These are phyloP conservation scores for Sinotaia quadrata DNA, from an alignment of 2,888 invertebrate species.

Conservation along the genomic window DNA sequence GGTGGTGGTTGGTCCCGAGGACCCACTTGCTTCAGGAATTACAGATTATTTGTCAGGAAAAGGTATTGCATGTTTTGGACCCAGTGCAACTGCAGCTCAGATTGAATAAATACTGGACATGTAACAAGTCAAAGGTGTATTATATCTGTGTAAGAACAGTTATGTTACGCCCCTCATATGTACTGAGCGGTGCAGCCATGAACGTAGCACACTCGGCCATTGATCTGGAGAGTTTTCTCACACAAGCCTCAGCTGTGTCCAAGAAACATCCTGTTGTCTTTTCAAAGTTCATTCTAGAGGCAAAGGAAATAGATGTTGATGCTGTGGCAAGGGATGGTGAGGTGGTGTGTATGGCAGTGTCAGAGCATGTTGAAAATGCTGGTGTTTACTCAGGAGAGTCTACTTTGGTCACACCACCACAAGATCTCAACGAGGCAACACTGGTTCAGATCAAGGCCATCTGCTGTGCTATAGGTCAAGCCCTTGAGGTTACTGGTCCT, in stretches of 20 bases:
- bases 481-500: conserved; percentile 87
- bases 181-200: conserved; percentile 99
- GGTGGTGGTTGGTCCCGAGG: conserved; percentile 95
- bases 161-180: conserved; percentile 99
- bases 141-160: too few species aligned
- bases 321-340: conserved; percentile 96
- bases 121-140: too few species aligned
- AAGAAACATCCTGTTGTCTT: conserved; percentile 99
- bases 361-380: conserved; percentile 95
- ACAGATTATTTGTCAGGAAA: conserved; percentile 79
- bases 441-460: conserved; percentile 91
- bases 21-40: conserved; percentile 88
- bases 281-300: conserved; percentile 96
- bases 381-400: conserved; percentile 99
- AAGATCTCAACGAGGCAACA: conserved; percentile 94
- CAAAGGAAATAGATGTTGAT: conserved; percentile 99
- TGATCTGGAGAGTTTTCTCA: conserved; percentile 91
- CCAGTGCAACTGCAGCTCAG: too few species aligned
- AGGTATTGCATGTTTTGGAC: too few species aligned
- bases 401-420: conserved; percentile 97
- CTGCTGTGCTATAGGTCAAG: conserved; percentile 88
- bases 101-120: too few species aligned
- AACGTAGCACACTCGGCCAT: conserved; percentile 90
- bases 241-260: conserved; percentile 86
- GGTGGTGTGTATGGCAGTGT: conserved; percentile 97